Evolutionary conservation across 2,797 vertebrate species (phyloP), one percentile per base, ranked within the genome.

Genomic region (Sciurus vulgaris): DNA sequence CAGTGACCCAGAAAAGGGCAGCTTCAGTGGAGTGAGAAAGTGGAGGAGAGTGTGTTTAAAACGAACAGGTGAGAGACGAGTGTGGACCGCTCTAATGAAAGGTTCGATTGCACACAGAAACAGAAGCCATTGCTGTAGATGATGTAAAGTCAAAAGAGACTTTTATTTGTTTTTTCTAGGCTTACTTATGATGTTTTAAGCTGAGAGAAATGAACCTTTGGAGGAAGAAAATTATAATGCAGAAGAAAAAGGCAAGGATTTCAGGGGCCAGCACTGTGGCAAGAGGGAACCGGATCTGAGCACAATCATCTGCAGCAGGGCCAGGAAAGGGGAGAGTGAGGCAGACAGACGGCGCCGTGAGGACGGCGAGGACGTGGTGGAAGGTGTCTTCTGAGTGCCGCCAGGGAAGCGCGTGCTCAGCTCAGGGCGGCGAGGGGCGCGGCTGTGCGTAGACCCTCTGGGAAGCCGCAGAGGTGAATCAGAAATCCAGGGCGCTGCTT

Each of bases 341-440:
- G 41, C 33, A 59, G 24, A 1, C 15, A 9, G 78, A 8, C 56
- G 4, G 38, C 38, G 38, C 38, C 5, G 38, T 38, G 38, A 38
- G 38, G 38, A 3, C n/a, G 3, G 30, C n/a, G 26, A 35, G 73
- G 33, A 15, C 2, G 0, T 0, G 12, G 41, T 35, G 26, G 51
- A 35, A 38, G 59, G 24, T 7, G 11, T 26, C 65, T 33, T 61
- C n/a, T 18, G 41, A 51, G 33, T 14, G 3, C n/a, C 15, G 33
- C 13, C 12, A n/a, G 22, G 13, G n/a, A 73, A 56, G 65, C 4
- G 38, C 17, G 49, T 54, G 41, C 0, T 51, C 59, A 51, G 22
- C 67, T 44, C 44, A 65, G 49, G 4, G 17, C 2, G 38, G 7
- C 20, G 14, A 6, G 20, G 3, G 3, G 33, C 30, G 30, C 1